Evolutionary conservation across 2,797 vertebrate species (phyloP), one percentile per base, ranked within the genome.

Genomic region (Pelochelys cantorii): DNA sequence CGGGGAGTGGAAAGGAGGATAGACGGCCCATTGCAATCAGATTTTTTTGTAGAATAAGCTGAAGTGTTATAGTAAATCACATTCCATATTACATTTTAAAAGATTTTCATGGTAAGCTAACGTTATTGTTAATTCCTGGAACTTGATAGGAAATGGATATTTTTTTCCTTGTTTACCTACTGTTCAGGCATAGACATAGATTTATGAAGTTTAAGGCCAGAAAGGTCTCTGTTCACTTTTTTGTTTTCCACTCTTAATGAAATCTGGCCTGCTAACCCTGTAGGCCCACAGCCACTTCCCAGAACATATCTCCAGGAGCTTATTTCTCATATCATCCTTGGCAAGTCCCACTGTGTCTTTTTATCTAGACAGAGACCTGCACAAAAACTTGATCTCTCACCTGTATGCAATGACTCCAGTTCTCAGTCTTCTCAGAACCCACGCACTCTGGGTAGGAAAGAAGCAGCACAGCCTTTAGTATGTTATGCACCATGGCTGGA

Each of bases 361-460:
- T 71, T 71, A 34, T 34, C 68, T 71, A 71, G 34, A 37, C 11
- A 37, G 18, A 71, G n/a, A 37, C 8, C 25, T 68, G 25, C 54
- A 91, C 59, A 5, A 71, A 42, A 34, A 83, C 83, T 54, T 27
- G 55, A 91, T 55, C 59, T 84, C 97, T 96, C 94, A 98, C 98
- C 96, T 96, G 25, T 94, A 97, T 96, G 95, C 97, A 98, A 20
- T 84, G 90, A 71, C 89, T 97, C 98, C 98, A 98, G 60, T 91
- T 93, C 84, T 96, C 83, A 25, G 17, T 93, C 25, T 97, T 86
- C 18, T 88, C 90, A 4, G 96, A 97, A 60, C 55, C 95, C 52
- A 94, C 96, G 96, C 97, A 93, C 2, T 97, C 83, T 22, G 98
- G 97, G 87, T 97, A 84, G 80, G 98, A 80, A 82, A 98, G 94